Percentiles rank a stretch among this genome's conserved stretches.
Evolutionary conservation across 2,113 vertebrate species (phyloP).

Genomic region (Anser cygnoides): DNA sequence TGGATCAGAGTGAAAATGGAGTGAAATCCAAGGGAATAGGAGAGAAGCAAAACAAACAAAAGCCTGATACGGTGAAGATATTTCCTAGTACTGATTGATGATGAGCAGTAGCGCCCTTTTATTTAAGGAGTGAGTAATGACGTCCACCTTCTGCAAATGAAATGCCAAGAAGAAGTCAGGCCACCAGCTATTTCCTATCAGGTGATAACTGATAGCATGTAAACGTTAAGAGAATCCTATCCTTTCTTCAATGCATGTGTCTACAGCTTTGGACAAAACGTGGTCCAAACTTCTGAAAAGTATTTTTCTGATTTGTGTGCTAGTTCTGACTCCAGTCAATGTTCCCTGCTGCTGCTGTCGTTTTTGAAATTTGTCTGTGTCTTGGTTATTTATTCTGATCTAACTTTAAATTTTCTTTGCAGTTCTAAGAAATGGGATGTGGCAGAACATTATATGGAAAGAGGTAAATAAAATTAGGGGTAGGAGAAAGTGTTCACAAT

Average conservation of each 20-base stretch:
- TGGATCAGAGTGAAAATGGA: not conserved
- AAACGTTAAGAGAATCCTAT: not conserved
- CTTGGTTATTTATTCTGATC: not conserved
- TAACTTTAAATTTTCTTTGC: slow-evolving; percentile 67
- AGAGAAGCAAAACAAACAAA: not conserved
- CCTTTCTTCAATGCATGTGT: not conserved
- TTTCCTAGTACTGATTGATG: not conserved
- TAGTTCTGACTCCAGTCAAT: not conserved
- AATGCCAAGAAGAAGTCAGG: not conserved
- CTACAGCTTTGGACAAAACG: not conserved
- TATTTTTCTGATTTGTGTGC: not conserved
- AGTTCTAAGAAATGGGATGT: slow-evolving; percentile 94
- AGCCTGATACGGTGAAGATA: not conserved
- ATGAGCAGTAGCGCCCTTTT: not conserved
- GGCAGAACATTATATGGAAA: slow-evolving; percentile 97
- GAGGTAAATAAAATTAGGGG: slow-evolving; percentile 82
- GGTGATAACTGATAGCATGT: not conserved
- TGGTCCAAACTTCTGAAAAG: not conserved
- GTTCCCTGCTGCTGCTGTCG: not conserved
- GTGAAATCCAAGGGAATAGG: not conserved
- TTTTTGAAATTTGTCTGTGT: not conserved
- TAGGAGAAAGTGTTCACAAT: not conserved
- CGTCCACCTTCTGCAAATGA: not conserved
- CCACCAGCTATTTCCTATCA: not conserved
- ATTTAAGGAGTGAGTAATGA: not conserved